phyloP scores from a whole-genome alignment of 2,888 invertebrate genomes.

The Peribatodes rhomboidaria region DNA sequence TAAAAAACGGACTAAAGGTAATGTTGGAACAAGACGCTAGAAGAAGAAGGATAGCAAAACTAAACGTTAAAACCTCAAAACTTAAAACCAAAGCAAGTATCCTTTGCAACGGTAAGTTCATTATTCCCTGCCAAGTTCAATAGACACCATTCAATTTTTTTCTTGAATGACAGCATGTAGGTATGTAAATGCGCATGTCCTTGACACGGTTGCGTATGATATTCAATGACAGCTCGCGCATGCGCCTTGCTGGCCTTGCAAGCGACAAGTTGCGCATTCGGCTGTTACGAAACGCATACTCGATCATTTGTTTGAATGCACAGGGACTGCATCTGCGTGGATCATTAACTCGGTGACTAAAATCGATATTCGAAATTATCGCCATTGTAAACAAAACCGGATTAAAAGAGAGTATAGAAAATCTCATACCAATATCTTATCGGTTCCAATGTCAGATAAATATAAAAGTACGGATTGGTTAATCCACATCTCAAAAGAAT shows the following conservation, averaged over 20 bases:
- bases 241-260: slow-evolving; percentile 48
- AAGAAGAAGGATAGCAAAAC: too few relatives aligned
- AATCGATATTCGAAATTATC: background rate
- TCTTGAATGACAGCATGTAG: slow-evolving; percentile 21
- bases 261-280: slow-evolving; percentile 40
- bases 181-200: slow-evolving; percentile 39
- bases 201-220: slow-evolving; percentile 42
- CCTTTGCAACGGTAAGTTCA: too few relatives aligned
- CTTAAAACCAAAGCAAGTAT: too few relatives aligned
- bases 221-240: slow-evolving; percentile 58
- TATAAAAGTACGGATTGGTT: background rate
- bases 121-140: slow-evolving; percentile 16
- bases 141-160: slow-evolving; percentile 5
- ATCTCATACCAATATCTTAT: slow-evolving; percentile 15
- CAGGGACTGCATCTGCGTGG: background rate
- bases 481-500: background rate
- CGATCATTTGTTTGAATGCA: slow-evolving; percentile 31
- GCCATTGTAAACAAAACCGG: background rate
- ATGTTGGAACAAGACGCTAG: too few relatives aligned
- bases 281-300: slow-evolving; percentile 41
- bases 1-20: background rate
- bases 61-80: too few relatives aligned
- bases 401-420: background rate
- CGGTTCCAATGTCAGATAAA: slow-evolving; percentile 18
- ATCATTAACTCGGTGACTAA: background rate